Percentiles rank a stretch among this genome's conserved stretches.
Conservation (phyloP, 2,113 vertebrate species). For the Notothenia coriiceps region DNA sequence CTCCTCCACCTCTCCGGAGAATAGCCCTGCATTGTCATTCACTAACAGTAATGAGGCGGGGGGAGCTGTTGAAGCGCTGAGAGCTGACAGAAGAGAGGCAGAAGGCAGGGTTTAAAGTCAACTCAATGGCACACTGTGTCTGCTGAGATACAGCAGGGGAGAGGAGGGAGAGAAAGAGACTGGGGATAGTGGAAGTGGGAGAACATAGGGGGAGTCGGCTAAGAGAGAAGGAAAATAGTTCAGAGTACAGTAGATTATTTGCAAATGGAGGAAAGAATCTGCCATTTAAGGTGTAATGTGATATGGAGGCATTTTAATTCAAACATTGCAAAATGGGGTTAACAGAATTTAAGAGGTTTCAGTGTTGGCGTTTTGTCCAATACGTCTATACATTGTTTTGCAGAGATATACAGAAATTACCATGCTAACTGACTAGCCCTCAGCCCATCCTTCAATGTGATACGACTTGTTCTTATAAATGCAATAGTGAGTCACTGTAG, state of each 20-base stretch:
- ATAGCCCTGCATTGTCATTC: conserved; percentile 58
- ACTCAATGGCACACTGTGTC: conserved; percentile 46
- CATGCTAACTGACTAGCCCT: no score
- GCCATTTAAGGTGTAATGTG: no score
- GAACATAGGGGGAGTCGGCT: not conserved
- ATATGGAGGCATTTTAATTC: no score
- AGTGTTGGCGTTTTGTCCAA: no score
- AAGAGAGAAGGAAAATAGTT: not conserved
- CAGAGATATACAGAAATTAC: no score
- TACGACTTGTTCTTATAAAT: no score
- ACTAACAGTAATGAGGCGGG: conserved; percentile 60
- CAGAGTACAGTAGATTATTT: not conserved
- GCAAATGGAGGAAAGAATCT: not conserved
- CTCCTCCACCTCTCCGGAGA: conserved; percentile 32
- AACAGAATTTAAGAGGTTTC: no score
- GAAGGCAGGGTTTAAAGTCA: conserved; percentile 39
- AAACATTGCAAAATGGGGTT: no score
- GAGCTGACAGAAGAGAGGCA: conserved; percentile 43
- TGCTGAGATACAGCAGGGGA: conserved; percentile 10
- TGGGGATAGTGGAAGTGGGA: not conserved
- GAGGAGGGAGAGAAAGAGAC: not conserved
- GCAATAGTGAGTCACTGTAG: no score
- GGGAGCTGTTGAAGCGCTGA: conserved; percentile 34
- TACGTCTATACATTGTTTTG: no score
- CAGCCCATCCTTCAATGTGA: no score